These are phyloP conservation scores for Neodiprion pinetum DNA, from an alignment of 1,140 invertebrate genomes.

Conservation along the genomic window DNA sequence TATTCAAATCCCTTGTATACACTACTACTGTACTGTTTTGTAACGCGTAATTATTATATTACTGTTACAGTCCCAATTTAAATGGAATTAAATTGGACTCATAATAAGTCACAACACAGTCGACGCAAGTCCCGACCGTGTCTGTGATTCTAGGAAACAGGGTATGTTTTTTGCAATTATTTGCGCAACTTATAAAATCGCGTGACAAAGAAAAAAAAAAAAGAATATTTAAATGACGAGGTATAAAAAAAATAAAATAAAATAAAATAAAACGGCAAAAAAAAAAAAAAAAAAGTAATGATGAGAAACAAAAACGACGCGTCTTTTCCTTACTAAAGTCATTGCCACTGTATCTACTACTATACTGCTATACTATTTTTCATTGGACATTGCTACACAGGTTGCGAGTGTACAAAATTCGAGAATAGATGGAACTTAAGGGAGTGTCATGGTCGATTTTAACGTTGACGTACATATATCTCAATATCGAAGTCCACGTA, in stretches of 20 bases:
- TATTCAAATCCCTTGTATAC: constrained; percentile 38
- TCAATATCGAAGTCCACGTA: too few relatives aligned
- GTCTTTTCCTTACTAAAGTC: neutral
- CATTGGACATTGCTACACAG: constrained; percentile 31
- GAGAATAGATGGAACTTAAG: too few relatives aligned
- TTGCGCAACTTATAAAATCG: constrained; percentile 48
- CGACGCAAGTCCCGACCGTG: constrained; percentile 30
- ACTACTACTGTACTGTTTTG: constrained; percentile 36
- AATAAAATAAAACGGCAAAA: neutral
- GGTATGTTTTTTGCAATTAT: constrained; percentile 62
- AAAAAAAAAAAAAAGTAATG: neutral
- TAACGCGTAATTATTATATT: neutral
- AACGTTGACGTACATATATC: too few relatives aligned
- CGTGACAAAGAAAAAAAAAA: constrained; percentile 31
- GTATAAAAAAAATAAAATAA: too few relatives aligned
- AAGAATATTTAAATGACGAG: constrained; percentile 5
- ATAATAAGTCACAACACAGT: constrained; percentile 33
- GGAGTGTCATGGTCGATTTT: too few relatives aligned
- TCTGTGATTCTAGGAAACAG: constrained; percentile 60
- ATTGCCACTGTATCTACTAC: neutral
- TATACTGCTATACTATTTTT: constrained; percentile 29
- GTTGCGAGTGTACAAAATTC: neutral
- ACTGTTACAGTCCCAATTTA: constrained; percentile 34
- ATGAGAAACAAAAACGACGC: constrained; percentile 6
- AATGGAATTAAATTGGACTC: constrained; percentile 42